Evolutionary conservation across 92 coral and sea anemone species (phyloP), one percentile per base, ranked within the genome.

Genomic region (Galaxea fascicularis): DNA sequence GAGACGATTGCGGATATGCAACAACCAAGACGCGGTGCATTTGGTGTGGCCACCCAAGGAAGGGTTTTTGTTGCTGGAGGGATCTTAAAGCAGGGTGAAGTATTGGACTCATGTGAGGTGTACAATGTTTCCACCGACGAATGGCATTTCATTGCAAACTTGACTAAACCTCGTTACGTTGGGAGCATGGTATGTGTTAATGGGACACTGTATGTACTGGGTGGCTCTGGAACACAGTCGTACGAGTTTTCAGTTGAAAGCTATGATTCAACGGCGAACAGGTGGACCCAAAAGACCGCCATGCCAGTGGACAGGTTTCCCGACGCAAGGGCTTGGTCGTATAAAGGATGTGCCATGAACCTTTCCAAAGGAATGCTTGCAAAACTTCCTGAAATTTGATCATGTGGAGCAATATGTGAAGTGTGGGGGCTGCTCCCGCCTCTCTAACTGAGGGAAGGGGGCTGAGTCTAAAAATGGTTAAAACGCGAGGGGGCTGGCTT

Each of bases 141-240:
- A n/a, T 74, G 79, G 79, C 51, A 28, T 4, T 39, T 76, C 1
- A 76, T 59, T 22, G 80, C 21, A 31, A 41, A 49, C 80, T 76
- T 41, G 56, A 57, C 10, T 31, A 0, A 29, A 20, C 18, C 52
- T 0, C 52, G 68, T 31, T 21, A 0, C 10, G 1, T 0, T 8
- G 39, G 80, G 7, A 57, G 68, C 18, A 76, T 76, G 80, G 68
- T 76, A 26, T 39, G 80, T 58, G 67, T 76, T 14, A 76, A 76
- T 31, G 80, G 67, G 35, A 76, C 66, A 9, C 3, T 76, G 26
- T 74, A 26, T 57, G 79, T 41, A 25, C 29, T 71, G 57, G 65
- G 67, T 30, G 80, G 57, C 13, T 18, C 21, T 3, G 4, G 8
- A 7, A 3, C 9, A 64, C 24, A 64, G 14, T 27, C 31, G 6